Base-by-base conservation (phyloP, 2,888 invertebrate species). In the Acleris sparsana region DNA sequence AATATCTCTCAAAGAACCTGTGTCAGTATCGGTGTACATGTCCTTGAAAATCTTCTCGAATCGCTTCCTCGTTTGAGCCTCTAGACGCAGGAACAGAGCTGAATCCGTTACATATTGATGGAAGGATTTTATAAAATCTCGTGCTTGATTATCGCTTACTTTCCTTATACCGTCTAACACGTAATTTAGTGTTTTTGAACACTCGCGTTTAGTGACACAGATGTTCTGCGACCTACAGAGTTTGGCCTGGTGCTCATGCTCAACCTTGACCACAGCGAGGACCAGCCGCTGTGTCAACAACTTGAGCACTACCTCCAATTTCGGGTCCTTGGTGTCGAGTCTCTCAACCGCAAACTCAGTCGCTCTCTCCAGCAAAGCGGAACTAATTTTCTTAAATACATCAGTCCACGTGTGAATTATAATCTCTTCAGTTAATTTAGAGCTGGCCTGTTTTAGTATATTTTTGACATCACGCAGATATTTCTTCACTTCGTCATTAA, bases 351-450 rank as follows among this genome's bases (percentile, higher is more conserved):
- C 70, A 29, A 80, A 83, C 2, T 53, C 17, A 0, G 75, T 67
- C 2, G 82, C 75, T 39, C 76, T 74, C 29, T 81, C 79, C 71
- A 87, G 86, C 53, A 86, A 85, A 70, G 75, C 78, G 0, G 79
- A 74, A 65, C 81, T 83, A 13, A 88, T 82, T 72, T 73, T 85
- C 70, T 91, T 91, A 1, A 88, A 66, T 2, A 83, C 43, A 33
- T 80, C 78, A 3, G 72, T 74, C 88, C 88, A 89, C 6, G 77
- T 58, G n/a, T 78, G 77, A 0, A 63, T 46, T 49, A 77, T 71
- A 2, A 75, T 77, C 0, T 74, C 72, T 0, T 80, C 76, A 2
- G 60, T 72, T 0, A 78, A 52, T 71, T 78, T 82, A 0, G 64
- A 56, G 39, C 83, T 75, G 0, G 75, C 73, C 2, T 63, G 67